Base-by-base conservation (phyloP, 2,888 invertebrate genomes). In the Eristalinus aeneus region DNA sequence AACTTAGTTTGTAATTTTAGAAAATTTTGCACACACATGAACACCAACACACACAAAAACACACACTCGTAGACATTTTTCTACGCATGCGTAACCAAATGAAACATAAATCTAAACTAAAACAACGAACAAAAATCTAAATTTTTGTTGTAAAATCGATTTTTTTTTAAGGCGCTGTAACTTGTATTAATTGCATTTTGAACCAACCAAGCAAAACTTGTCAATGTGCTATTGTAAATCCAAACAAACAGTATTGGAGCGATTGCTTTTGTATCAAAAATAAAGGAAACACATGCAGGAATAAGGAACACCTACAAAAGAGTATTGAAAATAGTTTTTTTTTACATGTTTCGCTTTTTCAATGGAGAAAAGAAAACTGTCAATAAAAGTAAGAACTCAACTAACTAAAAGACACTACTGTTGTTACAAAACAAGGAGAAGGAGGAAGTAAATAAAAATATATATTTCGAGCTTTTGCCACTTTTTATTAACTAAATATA, bases 401-500 rank as follows among this genome's bases (percentile, higher is more conserved):
- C 82, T 78, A 82, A 82, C 73, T 74, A 72, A 64, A 56, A 54
- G 12, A 82, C 69, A 77, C 69, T 81, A 69, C 68, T 76, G 65
- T 69, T 77, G 83, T 68, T 74, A 68, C 31, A 73, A 68, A 73
- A 63, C 11, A 75, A 27, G 27, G 27, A 34, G 67, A 31, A 32
- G 63, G 71, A 69, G 9, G 53, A 69, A 71, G 54, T 75, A 72
- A 84, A 79, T 84, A 76, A 87, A 76, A 58, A 84, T 80, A 80
- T 80, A 86, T 86, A 88, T 88, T 88, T 88, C 83, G 86, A 86
- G 88, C 88, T 88, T 88, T 88, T 88, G 88, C 88, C 88, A 88
- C 88, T 88, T 88, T 88, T 88, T 88, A 88, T 83, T 88, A 88
- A 83, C 64, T 82, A 87, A 81, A 75, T 87, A 87, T 82, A 83